Evolutionary conservation across 30 jellyfish, hydroid and myxozoan species (phyloP), one percentile per base, ranked within the genome.

Genomic region (Aurelia coerulea): DNA sequence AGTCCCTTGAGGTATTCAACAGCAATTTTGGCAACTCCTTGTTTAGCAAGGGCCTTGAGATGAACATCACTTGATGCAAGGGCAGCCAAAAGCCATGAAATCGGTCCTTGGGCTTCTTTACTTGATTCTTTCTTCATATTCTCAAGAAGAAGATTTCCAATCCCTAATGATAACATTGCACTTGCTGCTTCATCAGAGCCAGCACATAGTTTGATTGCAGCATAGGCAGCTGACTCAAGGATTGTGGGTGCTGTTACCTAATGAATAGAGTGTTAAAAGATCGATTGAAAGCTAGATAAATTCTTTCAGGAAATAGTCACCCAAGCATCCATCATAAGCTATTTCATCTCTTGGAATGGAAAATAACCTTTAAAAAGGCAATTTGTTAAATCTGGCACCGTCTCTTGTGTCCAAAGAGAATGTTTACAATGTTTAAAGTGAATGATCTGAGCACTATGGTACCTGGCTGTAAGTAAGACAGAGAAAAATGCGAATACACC

Each of bases 201-300:
- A 54, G 88, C 90, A 37, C 90, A 67, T 66, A 93, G 49, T 73
- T 88, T 84, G 68, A 92, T 74, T 32, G 90, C 69, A 10, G 95
- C 91, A 68, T 81, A 93, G 4, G 89, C 67, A 8, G 95, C 90
- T 62, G 98, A 68, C 62, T 93, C 97, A 11, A 88, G 35, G 18
- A 73, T 78, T 54, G 90, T 78, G 2, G 82, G 70, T 46, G 83
- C 70, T 35, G 17, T 54, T 62, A 76, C 74, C 90, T 71, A 65
- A 29, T 16, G 32, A 73, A 60, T 8, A 5, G 68, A 64, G 17
- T 23, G 70, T 63, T 32, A 58, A 4, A 46, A 46, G 56, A 46
- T 7, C 2, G 12, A 46, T 46, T 46, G 15, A 6, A 42, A 42
- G 5, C 49, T 37, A 42, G 14, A 46, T 46, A 46, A 6, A 46